These are phyloP conservation scores for Heliconius erato DNA, from an alignment of 2,888 invertebrate species.

Conservation along the genomic window DNA sequence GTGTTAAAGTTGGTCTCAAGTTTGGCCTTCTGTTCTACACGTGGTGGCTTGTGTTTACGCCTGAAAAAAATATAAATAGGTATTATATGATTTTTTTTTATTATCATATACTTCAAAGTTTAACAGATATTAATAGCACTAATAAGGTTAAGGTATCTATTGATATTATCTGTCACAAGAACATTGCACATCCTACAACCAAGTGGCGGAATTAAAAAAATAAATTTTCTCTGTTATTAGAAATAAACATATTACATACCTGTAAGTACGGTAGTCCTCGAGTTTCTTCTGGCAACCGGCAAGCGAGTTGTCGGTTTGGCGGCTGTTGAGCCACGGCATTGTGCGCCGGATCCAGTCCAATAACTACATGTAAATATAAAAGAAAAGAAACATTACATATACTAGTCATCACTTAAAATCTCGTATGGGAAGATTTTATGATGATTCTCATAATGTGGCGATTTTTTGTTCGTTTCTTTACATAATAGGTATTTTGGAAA, in stretches of 20 bases:
- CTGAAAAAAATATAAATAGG: conserved; percentile 59
- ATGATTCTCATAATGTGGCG: not conserved
- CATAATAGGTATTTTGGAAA: not conserved
- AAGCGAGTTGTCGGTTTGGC: conserved; percentile 98
- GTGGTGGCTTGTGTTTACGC: conserved; percentile 99
- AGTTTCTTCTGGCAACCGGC: conserved; percentile 98
- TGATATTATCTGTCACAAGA: too few species aligned
- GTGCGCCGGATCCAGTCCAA: conserved; percentile 99
- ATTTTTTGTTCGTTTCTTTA: too few species aligned
- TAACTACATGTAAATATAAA: conserved; percentile 37
- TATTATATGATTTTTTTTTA: too few species aligned
- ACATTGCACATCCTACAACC: too few species aligned
- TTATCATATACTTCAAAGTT: too few species aligned
- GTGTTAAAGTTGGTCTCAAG: conserved; percentile 99
- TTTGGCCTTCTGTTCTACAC: conserved; percentile 99
- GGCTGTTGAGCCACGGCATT: conserved; percentile 98
- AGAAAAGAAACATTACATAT: not conserved
- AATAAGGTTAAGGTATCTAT: too few species aligned
- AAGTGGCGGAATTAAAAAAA: too few species aligned
- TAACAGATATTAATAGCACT: too few species aligned
- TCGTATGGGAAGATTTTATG: not conserved
- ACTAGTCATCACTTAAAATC: not conserved
- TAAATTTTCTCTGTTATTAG: not conserved
- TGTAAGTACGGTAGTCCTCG: conserved; percentile 99
- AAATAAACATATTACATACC: conserved; percentile 67